phyloP scores from a whole-genome alignment of 2,888 invertebrate genomes.

The Philereme vetulata region DNA sequence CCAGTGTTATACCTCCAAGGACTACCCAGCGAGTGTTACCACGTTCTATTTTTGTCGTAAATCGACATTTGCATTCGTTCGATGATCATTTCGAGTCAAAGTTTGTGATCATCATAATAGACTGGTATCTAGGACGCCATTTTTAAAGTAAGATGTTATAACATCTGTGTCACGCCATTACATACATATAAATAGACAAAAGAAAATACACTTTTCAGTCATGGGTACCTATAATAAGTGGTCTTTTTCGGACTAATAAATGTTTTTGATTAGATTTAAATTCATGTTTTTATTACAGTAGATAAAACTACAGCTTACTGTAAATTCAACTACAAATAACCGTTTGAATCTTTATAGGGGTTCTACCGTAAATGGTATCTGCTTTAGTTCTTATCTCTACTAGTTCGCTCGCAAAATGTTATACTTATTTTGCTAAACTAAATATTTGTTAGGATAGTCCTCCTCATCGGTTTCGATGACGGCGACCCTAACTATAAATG shows the following conservation, averaged over 20 bases:
- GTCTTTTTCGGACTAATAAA: too few species aligned
- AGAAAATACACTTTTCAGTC: too few species aligned
- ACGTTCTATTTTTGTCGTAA: constrained; percentile 15
- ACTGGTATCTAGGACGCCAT: too few species aligned
- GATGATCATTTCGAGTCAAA: constrained; percentile 5
- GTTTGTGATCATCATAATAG: not conserved
- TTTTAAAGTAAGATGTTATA: too few species aligned
- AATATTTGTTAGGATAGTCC: not conserved
- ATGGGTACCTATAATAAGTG: too few species aligned
- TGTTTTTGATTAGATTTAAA: too few species aligned
- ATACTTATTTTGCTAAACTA: constrained; percentile 5
- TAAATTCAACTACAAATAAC: constrained; percentile 10
- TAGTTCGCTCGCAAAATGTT: not conserved
- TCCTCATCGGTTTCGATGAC: too few species aligned
- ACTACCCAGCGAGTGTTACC: not conserved
- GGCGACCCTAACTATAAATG: too few species aligned
- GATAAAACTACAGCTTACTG: not conserved
- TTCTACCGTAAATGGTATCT: constrained; percentile 1
- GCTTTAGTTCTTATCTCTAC: too few species aligned
- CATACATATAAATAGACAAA: too few species aligned
- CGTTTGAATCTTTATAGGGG: constrained; percentile 12
- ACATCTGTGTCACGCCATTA: too few species aligned
- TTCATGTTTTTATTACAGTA: too few species aligned
- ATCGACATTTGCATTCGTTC: constrained; percentile 21
- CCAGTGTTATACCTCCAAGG: constrained; percentile 1